A percentile compares a stretch with the other conserved stretches of the same genome.
phyloP scores from a whole-genome alignment of 2,888 invertebrate species.

The Campoplex capitator region DNA sequence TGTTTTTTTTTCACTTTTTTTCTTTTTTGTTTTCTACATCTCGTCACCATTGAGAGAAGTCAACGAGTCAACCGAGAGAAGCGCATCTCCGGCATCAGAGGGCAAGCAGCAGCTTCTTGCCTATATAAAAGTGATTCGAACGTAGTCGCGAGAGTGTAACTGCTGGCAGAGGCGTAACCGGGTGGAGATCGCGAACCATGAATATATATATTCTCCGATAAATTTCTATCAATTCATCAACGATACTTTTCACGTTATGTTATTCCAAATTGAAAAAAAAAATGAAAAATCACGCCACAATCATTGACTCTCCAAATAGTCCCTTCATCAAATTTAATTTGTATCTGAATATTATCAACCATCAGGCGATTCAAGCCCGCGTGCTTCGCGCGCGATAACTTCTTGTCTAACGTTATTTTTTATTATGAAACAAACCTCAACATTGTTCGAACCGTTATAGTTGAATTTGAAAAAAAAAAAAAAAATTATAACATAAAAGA shows the following conservation, averaged over 20 bases:
- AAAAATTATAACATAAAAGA: too few relatives aligned
- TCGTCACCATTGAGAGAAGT: constrained; percentile 36
- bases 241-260: not conserved
- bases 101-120: constrained; percentile 7
- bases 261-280: not conserved
- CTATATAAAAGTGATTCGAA: constrained; percentile 20
- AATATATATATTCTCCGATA: not conserved
- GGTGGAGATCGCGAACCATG: constrained; percentile 49
- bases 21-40: constrained; percentile 9
- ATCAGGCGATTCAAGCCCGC: too few relatives aligned
- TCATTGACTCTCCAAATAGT: not conserved
- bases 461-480: too few relatives aligned
- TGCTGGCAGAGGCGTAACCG: constrained; percentile 57
- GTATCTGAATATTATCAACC: constrained; percentile 38
- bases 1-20: constrained; percentile 1
- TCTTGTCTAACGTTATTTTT: too few relatives aligned
- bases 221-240: not conserved
- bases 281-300: not conserved
- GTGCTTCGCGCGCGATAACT: too few relatives aligned
- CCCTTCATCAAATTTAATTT: not conserved
- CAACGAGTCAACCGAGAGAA: constrained; percentile 53
- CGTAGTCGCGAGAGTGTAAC: constrained; percentile 52
- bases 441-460: too few relatives aligned
- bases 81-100: constrained; percentile 32
- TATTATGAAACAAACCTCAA: too few relatives aligned